These are phyloP conservation scores for Archips xylosteana DNA, from an alignment of 2,888 invertebrate genomes.

Conservation along the genomic window DNA sequence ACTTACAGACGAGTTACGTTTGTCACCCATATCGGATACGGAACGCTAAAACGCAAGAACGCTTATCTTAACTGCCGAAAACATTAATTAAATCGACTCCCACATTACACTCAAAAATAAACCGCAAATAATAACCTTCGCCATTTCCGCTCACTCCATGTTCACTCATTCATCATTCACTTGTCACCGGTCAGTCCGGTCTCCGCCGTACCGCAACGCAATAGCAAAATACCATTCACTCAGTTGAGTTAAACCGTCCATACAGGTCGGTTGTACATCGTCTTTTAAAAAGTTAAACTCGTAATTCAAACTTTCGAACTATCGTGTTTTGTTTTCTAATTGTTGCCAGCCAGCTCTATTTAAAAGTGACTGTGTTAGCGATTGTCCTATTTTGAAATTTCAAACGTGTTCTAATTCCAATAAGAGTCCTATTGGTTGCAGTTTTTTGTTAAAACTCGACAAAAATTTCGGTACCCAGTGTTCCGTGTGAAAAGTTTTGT, in stretches of 20 bases:
- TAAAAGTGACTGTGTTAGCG: background rate
- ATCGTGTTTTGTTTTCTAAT: constrained; percentile 5
- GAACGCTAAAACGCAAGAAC: background rate
- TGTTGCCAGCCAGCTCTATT: background rate
- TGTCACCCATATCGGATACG: too few relatives aligned
- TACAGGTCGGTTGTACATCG: background rate
- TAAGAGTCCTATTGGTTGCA: constrained; percentile 26
- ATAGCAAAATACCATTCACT: constrained; percentile 28
- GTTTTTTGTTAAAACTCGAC: constrained; percentile 43
- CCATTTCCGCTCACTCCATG: constrained; percentile 13
- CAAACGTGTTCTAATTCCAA: background rate
- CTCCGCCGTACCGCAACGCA: background rate
- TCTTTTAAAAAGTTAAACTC: constrained; percentile 15
- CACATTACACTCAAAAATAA: constrained; percentile 35
- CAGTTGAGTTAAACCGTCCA: constrained; percentile 21
- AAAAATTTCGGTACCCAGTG: constrained; percentile 49
- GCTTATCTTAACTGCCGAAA: background rate
- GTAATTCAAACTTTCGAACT: constrained; percentile 19
- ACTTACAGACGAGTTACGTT: too few relatives aligned
- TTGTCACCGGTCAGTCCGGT: constrained; percentile 28
- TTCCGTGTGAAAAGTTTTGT: constrained; percentile 55
- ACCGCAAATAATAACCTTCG: constrained; percentile 22
- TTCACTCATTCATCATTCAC: constrained; percentile 36
- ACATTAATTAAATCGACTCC: background rate
- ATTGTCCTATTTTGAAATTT: background rate